Conservation (phyloP, 2,113 vertebrate species). For the Cochlearius cochlearius region DNA sequence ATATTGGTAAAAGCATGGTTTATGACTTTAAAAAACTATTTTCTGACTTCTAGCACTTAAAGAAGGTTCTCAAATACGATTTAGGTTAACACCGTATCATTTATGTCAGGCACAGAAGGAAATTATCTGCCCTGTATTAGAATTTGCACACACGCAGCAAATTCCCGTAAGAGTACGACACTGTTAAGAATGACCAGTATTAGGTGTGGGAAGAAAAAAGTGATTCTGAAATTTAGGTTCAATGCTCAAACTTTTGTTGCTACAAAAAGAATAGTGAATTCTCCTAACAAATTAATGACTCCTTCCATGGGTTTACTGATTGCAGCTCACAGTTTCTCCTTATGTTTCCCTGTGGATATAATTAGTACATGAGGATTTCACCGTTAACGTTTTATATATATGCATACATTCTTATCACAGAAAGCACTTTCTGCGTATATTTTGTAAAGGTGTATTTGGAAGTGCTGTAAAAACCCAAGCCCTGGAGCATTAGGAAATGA, state of each 20-base stretch:
- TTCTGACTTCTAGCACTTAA: conserved; percentile 37
- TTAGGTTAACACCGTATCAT: neutral
- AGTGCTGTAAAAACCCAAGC: neutral
- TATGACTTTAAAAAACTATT: conserved; percentile 51
- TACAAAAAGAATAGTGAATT: neutral
- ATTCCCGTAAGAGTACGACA: neutral
- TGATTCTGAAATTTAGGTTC: neutral
- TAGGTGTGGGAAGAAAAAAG: neutral
- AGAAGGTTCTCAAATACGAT: conserved; percentile 3
- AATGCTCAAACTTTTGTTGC: neutral
- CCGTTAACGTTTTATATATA: neutral
- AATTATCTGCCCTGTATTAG: neutral
- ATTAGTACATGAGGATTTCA: neutral
- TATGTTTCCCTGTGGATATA: neutral
- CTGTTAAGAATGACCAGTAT: neutral
- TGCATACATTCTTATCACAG: neutral
- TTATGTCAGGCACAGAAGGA: neutral
- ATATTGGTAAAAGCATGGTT: conserved; percentile 17
- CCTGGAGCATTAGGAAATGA: neutral
- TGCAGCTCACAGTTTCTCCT: neutral
- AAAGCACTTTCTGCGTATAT: neutral
- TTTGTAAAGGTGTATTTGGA: neutral
- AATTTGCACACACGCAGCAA: neutral
- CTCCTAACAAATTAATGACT: neutral
- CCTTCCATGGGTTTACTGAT: neutral